phyloP scores from a whole-genome alignment of 2,888 invertebrate genomes.

The Barypeithes pellucidus region DNA sequence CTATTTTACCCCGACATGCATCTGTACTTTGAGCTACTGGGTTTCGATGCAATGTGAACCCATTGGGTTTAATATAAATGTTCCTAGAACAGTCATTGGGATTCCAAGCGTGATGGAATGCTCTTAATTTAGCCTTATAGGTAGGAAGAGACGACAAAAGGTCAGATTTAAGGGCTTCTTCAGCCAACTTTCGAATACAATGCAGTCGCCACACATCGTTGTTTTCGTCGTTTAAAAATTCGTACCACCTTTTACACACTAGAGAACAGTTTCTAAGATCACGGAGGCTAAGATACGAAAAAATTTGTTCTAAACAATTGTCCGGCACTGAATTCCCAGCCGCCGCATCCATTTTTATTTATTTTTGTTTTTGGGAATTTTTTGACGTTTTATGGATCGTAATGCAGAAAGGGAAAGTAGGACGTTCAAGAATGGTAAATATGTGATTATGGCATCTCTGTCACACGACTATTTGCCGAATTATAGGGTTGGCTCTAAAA shows the following conservation, averaged over 20 bases:
- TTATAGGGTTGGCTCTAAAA: neutral
- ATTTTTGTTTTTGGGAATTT: slow-evolving; percentile 39
- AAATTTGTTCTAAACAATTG: slow-evolving; percentile 90
- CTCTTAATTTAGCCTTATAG: slow-evolving; percentile 94
- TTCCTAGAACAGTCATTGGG: slow-evolving; percentile 97
- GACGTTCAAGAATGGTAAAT: slow-evolving; percentile 24
- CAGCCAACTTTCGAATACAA: slow-evolving; percentile 89
- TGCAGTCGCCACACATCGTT: slow-evolving; percentile 96
- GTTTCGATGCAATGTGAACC: slow-evolving; percentile 97
- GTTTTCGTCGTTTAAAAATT: slow-evolving; percentile 92
- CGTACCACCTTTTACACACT: slow-evolving; percentile 95
- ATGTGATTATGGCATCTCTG: neutral
- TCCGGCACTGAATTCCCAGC: slow-evolving; percentile 81
- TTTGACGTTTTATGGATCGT: slow-evolving; percentile 28
- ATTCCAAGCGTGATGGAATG: slow-evolving; percentile 97
- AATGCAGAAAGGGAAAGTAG: neutral
- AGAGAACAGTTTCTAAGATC: slow-evolving; percentile 92
- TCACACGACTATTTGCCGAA: neutral
- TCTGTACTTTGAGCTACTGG: slow-evolving; percentile 99
- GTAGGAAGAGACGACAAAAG: slow-evolving; percentile 90
- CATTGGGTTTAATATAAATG: slow-evolving; percentile 96
- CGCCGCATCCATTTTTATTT: slow-evolving; percentile 72
- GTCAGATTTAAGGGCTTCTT: slow-evolving; percentile 92
- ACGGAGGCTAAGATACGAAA: slow-evolving; percentile 90
- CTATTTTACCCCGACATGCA: slow-evolving; percentile 90